Evolutionary conservation across 1,140 invertebrate genomes (phyloP), one percentile per base, ranked within the genome.

Genomic region (Plodia interpunctella): DNA sequence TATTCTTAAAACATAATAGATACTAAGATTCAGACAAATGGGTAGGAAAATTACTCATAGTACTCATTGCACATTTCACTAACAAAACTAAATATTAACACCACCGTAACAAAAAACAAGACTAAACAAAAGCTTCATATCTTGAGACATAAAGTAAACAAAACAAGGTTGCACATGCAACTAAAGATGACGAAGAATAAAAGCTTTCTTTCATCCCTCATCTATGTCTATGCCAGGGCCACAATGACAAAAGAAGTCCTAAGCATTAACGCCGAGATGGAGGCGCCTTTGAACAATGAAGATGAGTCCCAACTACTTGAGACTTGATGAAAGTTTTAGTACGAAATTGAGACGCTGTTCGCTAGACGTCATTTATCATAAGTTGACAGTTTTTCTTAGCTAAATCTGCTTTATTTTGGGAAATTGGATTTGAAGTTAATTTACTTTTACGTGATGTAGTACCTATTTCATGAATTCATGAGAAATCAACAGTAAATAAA

Each of bases 281-380:
- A 61, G 62, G 44, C 59, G 66, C 54, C 69, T 69, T 63, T 69
- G 59, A 68, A 79, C 70, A 75, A 74, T 74, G 69, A 68, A 62
- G 62, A 62, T 53, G 59, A 57, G 59, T 35, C 53, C n/a, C 65
- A 61, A 68, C 69, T 66, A 68, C 72, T 73, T 56, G 58, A 74
- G 65, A 70, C 59, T 62, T 69, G 65, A 75, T 77, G 72, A 74
- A 71, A 75, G 57, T 70, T 76, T 70, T 59, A 60, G 55, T 50
- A 53, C 20, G 19, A 53, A 53, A 21, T 53, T n/a, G 51, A 53
- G 51, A 53, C 13, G 49, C 20, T 51, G 19, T 4, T 15, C 25
- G 51, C 38, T 15, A 44, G 15, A 44, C 13, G 38, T 44, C n/a
- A 6, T 11, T 11, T 11, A 13, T 35, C 13, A 35, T 13, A 35